Evolutionary conservation across 2,797 vertebrate genomes (phyloP), one percentile per base, ranked within the genome.

Genomic region (Hyperoplus lanceolatus): DNA sequence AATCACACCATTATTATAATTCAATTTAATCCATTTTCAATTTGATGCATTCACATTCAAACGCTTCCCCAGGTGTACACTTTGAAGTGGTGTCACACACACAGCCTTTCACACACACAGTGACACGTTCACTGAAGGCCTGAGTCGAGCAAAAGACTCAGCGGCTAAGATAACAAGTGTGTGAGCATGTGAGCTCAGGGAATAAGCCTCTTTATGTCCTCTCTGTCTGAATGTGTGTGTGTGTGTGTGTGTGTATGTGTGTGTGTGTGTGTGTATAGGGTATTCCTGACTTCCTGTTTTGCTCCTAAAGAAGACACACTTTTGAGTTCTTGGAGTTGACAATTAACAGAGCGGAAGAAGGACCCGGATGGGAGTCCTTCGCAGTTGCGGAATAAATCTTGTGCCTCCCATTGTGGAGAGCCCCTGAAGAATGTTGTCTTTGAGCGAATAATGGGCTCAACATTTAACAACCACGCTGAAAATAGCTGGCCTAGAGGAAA

Each of bases 11-110:
- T 68, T 54, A 81, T 87, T 86, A 63, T 71, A 79, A 86, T 81
- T 87, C 60, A 84, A 53, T 75, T 79, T 80, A 77, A 82, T 86
- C 60, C 29, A 87, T 88, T 82, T 76, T 81, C 66, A 83, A 92
- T 93, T 74, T 73, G 78, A 61, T 54, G 71, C 68, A 89, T 91
- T 90, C 82, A 87, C 87, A 75, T 82, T 74, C 59, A 48, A 63
- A 75, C 39, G 81, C 82, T 73, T 80, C 68, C 73, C 80, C 88
- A 90, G 89, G 86, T 93, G 89, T 79, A 76, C 82, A 84, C 88
- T 92, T 86, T 90, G 88, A 90, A 87, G 85, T 73, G 46, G 54
- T 29, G 72, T 60, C 48, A 49, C 53, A 55, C 53, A 55, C 21
- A 13, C 43, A 7, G 43, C 43, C 43, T 45, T 45, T 45, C 63